A percentile compares a stretch with the other conserved stretches of the same genome.
Evolutionary conservation across 1,140 invertebrate species (phyloP).

Genomic region (Plutomurus gul): DNA sequence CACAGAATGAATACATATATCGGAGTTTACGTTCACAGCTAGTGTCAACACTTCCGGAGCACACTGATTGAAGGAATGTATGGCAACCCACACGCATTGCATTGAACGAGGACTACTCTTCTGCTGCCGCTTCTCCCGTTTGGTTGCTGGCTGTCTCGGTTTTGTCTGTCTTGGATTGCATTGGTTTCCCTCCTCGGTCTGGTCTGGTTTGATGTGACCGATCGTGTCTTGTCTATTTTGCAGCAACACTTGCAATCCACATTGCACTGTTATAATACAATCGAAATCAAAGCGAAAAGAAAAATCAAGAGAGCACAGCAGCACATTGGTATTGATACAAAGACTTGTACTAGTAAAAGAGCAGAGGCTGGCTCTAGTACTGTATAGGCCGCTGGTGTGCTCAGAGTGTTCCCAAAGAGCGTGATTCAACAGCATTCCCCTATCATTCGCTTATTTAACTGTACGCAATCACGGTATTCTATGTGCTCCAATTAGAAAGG

Average conservation of each 20-base stretch:
- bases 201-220: too few relatives aligned
- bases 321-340: too few relatives aligned
- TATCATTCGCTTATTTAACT: background rate
- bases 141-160: background rate
- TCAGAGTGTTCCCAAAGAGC: background rate
- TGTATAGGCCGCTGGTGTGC: background rate
- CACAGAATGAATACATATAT: background rate
- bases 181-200: background rate
- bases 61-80: slow-evolving; percentile 20
- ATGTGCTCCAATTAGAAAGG: too few relatives aligned
- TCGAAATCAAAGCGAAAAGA: too few relatives aligned
- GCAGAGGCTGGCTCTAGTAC: background rate
- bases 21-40: background rate
- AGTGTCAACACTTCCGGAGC: slow-evolving; percentile 32
- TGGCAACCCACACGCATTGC: background rate
- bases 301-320: too few relatives aligned
- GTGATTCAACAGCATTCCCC: slow-evolving; percentile 19
- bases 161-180: background rate
- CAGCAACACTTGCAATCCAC: background rate
- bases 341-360: too few relatives aligned
- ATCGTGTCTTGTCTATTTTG: too few relatives aligned
- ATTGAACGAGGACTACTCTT: background rate
- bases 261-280: background rate
- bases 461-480: too few relatives aligned
- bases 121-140: background rate